Base-by-base conservation (phyloP, 92 coral and sea anemone genomes). In the Blastomussa wellsi region DNA sequence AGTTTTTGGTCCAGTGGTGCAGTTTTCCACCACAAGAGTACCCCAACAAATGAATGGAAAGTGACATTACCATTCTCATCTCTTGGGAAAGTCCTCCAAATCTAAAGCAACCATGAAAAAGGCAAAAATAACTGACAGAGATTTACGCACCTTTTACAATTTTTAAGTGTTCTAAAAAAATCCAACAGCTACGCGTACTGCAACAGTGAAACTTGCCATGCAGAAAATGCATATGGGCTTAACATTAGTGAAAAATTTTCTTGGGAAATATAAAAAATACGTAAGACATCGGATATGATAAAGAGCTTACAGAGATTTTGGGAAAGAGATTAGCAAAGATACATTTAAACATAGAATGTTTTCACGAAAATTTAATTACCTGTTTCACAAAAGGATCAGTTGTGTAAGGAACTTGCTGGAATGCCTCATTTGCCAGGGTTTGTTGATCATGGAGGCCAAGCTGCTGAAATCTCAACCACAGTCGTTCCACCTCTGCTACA, bases 81-180 rank as follows among this genome's bases (percentile, higher is more conserved):
- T 62, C 89, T 92, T 35, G 98, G 98, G 47, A 94, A 76, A 42
- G 98, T 94, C 57, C 86, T 92, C 98, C 93, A 94, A 31, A 94
- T 81, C 98, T 94, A 42, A 68, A 29, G 2, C 33, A n/a, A 38
- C 36, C 53, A 81, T 78, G 73, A 36, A 28, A 55, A 12, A 24
- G 55, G 14, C 82, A 28, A 28, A 78, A 39, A 32, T n/a, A n/a
- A 2, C 36, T 2, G 29, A 24, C 7, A 35, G 2, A 3, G 6
- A 24, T 4, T 74, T 1, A 15, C 11, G 8, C 66, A 59, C 11
- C 28, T 7, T 57, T 59, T n/a, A 22, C 31, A 20, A 59, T 17
- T 52, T 14, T 52, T 52, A 52, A 14, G 5, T 48, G 22, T 52
- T 5, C 14, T 22, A 52, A 17, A 52, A 22, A 16, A 52, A 52